phyloP scores from a whole-genome alignment of 2,888 invertebrate species.

The Hyposoter dolosus region DNA sequence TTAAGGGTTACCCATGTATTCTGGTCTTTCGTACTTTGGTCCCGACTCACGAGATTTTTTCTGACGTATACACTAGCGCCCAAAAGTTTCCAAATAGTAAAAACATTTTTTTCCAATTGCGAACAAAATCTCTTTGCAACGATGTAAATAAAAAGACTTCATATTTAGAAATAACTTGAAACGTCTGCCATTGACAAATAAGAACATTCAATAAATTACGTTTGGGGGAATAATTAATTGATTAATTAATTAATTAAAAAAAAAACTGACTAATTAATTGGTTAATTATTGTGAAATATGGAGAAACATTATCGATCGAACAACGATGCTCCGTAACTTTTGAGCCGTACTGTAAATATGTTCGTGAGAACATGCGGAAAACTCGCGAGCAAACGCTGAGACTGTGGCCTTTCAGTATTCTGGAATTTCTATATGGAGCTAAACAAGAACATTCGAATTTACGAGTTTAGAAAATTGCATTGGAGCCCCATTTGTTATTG shows the following conservation, averaged over 20 bases:
- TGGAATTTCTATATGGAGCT: slow-evolving; percentile 9
- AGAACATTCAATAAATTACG: too few species aligned
- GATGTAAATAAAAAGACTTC: too few species aligned
- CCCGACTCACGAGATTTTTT: not conserved
- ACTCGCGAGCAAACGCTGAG: not conserved
- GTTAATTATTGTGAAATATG: not conserved
- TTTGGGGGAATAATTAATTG: too few species aligned
- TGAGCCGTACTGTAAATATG: not conserved
- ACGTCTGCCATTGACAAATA: too few species aligned
- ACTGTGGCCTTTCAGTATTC: not conserved
- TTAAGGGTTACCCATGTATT: not conserved
- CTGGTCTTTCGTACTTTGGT: not conserved
- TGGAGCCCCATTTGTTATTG: not conserved
- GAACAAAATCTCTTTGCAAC: not conserved
- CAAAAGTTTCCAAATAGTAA: not conserved
- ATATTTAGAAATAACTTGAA: too few species aligned
- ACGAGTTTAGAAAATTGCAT: slow-evolving; percentile 1
- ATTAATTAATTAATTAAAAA: too few species aligned
- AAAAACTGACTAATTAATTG: too few species aligned
- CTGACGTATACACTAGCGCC: not conserved
- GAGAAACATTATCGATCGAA: not conserved
- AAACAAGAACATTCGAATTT: not conserved
- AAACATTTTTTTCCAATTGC: not conserved
- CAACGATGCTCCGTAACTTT: not conserved
- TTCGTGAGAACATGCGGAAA: not conserved